phyloP scores from a whole-genome alignment of 1,140 invertebrate genomes.

The Hermetia illucens region DNA sequence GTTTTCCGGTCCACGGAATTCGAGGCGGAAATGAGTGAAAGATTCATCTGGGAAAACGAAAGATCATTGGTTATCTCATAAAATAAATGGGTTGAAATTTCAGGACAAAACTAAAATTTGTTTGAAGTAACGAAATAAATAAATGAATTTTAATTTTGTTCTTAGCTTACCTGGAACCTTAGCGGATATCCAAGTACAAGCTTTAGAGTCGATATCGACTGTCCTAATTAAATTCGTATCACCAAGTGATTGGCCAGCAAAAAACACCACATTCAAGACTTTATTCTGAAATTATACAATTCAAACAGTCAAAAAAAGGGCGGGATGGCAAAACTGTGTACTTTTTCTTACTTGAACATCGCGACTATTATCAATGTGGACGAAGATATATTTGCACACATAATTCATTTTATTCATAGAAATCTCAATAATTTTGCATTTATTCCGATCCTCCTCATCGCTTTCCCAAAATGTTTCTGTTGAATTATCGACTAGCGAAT shows the following conservation, averaged over 20 bases:
- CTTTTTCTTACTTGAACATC: slow-evolving; percentile 61
- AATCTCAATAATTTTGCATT: slow-evolving; percentile 64
- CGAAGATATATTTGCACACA: slow-evolving; percentile 43
- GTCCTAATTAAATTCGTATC: slow-evolving; percentile 66
- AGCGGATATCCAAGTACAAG: slow-evolving; percentile 73
- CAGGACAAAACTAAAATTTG: too few relatives aligned
- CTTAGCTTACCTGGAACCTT: slow-evolving; percentile 46
- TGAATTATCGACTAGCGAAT: slow-evolving; percentile 80
- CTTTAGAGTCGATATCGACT: slow-evolving; percentile 68
- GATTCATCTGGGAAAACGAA: slow-evolving; percentile 14
- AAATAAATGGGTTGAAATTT: too few relatives aligned
- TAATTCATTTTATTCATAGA: slow-evolving; percentile 26
- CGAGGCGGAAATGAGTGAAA: slow-evolving; percentile 46
- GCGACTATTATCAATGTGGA: slow-evolving; percentile 87
- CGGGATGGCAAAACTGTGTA: not conserved
- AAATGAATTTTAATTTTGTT: slow-evolving; percentile 1
- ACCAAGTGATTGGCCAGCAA: slow-evolving; percentile 62
- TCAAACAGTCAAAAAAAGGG: not conserved
- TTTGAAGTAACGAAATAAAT: too few relatives aligned
- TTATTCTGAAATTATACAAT: slow-evolving; percentile 54
- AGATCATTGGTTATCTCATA: too few relatives aligned
- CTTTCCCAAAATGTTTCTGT: slow-evolving; percentile 99
- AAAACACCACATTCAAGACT: slow-evolving; percentile 67
- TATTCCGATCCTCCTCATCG: slow-evolving; percentile 89
- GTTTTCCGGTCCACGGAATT: slow-evolving; percentile 83